These are phyloP conservation scores for Odontocerum albicorne DNA, from an alignment of 2,888 invertebrate genomes.

Conservation along the genomic window DNA sequence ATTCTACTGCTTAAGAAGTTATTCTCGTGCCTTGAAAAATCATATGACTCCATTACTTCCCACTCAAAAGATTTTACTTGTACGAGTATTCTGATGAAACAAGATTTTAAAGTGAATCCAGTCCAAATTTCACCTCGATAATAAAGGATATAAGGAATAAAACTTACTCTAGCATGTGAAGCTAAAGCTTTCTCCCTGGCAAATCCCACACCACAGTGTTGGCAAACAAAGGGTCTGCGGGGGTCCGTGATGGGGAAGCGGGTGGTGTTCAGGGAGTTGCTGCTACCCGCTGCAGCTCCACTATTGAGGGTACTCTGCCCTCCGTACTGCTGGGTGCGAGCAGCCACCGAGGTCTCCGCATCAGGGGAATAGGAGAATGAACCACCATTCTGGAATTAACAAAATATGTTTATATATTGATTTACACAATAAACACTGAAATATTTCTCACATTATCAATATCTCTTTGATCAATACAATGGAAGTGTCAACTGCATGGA, in stretches of 20 bases:
- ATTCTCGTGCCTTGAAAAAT: no score
- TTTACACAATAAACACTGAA: not conserved
- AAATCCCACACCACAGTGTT: conserved; percentile 74
- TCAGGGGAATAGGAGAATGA: conserved; percentile 43
- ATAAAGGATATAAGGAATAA: no score
- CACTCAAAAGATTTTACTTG: no score
- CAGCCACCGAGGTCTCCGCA: conserved; percentile 51
- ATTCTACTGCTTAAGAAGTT: no score
- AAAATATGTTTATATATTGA: not conserved
- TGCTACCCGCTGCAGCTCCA: conserved; percentile 19
- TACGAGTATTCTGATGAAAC: no score
- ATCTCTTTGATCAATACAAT: no score
- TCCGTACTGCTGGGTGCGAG: conserved; percentile 58
- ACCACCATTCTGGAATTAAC: conserved; percentile 43
- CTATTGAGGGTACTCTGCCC: conserved; percentile 39
- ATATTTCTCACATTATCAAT: no score
- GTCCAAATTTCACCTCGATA: no score
- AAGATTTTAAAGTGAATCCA: no score
- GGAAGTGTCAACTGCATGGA: no score
- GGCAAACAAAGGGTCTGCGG: conserved; percentile 78
- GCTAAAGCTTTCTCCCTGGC: conserved; percentile 80
- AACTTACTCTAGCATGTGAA: conserved; percentile 67
- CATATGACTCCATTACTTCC: no score
- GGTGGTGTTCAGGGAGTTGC: conserved; percentile 30
- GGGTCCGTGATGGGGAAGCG: conserved; percentile 66